Base-by-base conservation (phyloP, 2,797 vertebrate genomes). In the Betta splendens region DNA sequence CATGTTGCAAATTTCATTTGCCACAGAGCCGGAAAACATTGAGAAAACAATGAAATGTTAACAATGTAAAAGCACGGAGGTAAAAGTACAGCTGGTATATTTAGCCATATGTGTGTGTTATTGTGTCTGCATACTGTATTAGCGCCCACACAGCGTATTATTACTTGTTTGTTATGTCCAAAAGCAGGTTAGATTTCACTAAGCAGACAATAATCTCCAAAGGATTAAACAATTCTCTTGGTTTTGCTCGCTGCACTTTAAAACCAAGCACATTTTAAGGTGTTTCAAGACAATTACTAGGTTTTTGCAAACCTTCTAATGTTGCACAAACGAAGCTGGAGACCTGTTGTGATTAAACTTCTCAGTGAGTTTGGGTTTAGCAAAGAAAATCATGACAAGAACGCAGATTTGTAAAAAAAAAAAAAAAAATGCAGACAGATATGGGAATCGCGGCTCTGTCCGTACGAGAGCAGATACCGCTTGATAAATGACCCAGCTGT, bases 401-500 rank as follows among this genome's bases (percentile, higher is more conserved):
- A 75, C 55, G 69, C 39, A 55, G 56, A 74, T 79, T 75, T 46
- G 0, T 25, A 10, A 28, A 45, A 69, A 64, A 10, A 28, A 45
- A n/a, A n/a, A n/a, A n/a, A 10, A 28, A 45, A 69, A 64, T 18
- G 39, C 52, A 52, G 46, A 64, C 58, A 25, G 49, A 22, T 46
- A 17, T 22, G 46, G 16, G 51, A 71, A 59, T 64, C 25, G 18
- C 40, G n/a, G 16, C 21, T 52, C 9, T 47, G 58, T 66, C 13
- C 35, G 49, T 52, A 59, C 56, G 28, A 49, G 40, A 59, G 63
- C 12, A 69, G 59, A 84, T 69, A 80, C 56, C 48, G n/a, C 22
- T 57, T 71, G 67, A 80, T 83, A 53, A 84, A 81, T 64, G 54
- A 65, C 65, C 53, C 3, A 15, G 48, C 51, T 62, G 63, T 37